A percentile compares a stretch with the other conserved stretches of the same genome.
Evolutionary conservation across 2,888 invertebrate genomes (phyloP).

Genomic region (Anarsia innoxiella): DNA sequence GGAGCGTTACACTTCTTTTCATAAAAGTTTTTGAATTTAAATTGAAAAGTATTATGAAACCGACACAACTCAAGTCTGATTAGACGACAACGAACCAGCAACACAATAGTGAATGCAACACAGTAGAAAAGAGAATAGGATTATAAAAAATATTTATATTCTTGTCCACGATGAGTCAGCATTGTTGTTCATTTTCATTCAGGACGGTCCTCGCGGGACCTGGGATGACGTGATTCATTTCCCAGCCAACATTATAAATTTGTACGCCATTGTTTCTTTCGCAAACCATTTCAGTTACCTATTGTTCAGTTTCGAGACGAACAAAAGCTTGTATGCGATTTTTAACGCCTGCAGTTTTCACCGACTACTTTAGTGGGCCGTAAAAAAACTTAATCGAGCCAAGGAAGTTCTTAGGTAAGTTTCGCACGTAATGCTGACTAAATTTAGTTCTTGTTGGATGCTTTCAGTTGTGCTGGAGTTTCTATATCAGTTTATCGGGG

Average conservation of each 20-base stretch:
- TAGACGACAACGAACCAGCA: conserved; percentile 9
- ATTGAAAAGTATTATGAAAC: too few species aligned
- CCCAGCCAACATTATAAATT: conserved; percentile 68
- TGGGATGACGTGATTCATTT: conserved; percentile 64
- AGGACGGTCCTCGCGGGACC: conserved; percentile 46
- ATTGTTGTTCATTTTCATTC: conserved; percentile 66
- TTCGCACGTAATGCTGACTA: too few species aligned
- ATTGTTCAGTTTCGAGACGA: conserved; percentile 57
- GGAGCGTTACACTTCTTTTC: too few species aligned
- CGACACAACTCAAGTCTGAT: too few species aligned
- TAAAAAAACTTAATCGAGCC: too few species aligned
- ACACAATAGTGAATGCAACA: conserved; percentile 7
- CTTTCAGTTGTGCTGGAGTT: too few species aligned
- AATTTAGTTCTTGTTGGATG: too few species aligned
- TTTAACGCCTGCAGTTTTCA: conserved; percentile 35
- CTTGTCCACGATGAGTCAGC: conserved; percentile 36
- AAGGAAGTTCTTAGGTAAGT: too few species aligned
- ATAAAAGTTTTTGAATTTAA: too few species aligned
- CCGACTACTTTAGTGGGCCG: conserved; percentile 20
- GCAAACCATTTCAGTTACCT: conserved; percentile 40
- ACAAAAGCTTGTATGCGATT: conserved; percentile 58
- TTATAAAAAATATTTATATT: conserved; percentile 29
- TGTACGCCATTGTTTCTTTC: conserved; percentile 48
- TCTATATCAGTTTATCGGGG: too few species aligned
- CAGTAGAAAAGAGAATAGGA: conserved; percentile 7